Conservation (phyloP, 2,797 vertebrate genomes). For the Siniperca undulata region DNA sequence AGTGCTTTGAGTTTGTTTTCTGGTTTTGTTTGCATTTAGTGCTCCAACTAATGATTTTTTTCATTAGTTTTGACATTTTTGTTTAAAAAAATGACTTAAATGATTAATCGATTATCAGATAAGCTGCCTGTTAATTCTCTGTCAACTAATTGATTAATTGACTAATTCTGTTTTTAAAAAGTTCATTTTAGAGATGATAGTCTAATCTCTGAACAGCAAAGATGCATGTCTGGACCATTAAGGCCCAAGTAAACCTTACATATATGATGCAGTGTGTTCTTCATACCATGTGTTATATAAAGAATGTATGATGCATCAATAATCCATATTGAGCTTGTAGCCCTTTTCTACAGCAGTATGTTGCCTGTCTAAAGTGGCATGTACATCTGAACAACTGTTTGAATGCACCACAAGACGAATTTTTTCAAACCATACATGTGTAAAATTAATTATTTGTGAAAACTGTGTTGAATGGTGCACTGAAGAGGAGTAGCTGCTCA, state of each 20-base stretch:
- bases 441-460: conserved; percentile 59
- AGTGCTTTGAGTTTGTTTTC: neutral
- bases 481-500: conserved; percentile 27
- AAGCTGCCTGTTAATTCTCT: neutral
- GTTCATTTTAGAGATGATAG: neutral
- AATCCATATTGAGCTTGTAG: conserved; percentile 70
- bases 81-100: no score
- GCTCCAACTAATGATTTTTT: neutral
- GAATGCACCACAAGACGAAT: conserved; percentile 5
- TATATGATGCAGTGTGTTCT: conserved; percentile 32
- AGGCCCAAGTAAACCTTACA: conserved; percentile 27
- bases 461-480: neutral
- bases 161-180: neutral
- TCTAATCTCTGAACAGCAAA: neutral
- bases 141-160: neutral
- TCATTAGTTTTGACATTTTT: neutral
- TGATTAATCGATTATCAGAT: neutral
- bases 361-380: conserved; percentile 29
- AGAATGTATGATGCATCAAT: conserved; percentile 79
- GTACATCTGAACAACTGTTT: conserved; percentile 36
- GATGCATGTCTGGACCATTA: neutral
- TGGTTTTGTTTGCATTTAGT: neutral
- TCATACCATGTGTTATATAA: conserved; percentile 69
- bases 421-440: conserved; percentile 33
- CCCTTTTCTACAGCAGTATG: conserved; percentile 32